Evolutionary conservation across 2,113 vertebrate genomes (phyloP), one percentile per base, ranked within the genome.

Genomic region (Zosterops borbonicus): DNA sequence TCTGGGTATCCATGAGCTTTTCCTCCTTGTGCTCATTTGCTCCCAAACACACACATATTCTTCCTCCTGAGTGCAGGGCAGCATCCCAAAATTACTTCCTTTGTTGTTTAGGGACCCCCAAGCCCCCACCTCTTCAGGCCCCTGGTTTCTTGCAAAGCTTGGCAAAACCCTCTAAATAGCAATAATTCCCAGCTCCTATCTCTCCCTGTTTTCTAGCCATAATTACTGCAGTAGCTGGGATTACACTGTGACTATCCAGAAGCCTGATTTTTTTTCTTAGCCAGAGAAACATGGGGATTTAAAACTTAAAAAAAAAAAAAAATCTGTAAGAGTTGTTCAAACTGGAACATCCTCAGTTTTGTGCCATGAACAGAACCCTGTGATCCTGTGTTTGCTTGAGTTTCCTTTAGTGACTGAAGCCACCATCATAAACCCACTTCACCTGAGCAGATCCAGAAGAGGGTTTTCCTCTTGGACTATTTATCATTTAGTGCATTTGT

Each of bases 351-450:
- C 24, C 59, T 59, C 49, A 53, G 35, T 12, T 63, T 31, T 11
- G 5, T 27, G 31, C 33, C 12, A 13, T 2, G 10, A 56, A 39
- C 60, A 75, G 60, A 74, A 60, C 5, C 20, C 11, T 0, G 0
- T 14, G 27, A n/a, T 22, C 69, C 65, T 85, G 12, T 37, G 65
- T 25, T n/a, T 73, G 39, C 44, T 23, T 55, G 50, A 28, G 13
- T 27, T 74, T 39, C 41, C 76, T 49, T 47, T 16, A 37, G 19
- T 37, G 60, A 29, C 41, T 7, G 41, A 64, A 22, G 23, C 20
- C 69, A 42, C 28, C 7, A 1, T 9, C 15, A 77, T 9, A 50
- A 73, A 65, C 27, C 19, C 28, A 6, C 6, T 44, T 24, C 17
- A n/a, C 21, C 28, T 35, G 52, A 65, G 46, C 67, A 55, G 35